phyloP scores from a whole-genome alignment of 2,113 vertebrate species.

The Istiophorus platypterus region DNA sequence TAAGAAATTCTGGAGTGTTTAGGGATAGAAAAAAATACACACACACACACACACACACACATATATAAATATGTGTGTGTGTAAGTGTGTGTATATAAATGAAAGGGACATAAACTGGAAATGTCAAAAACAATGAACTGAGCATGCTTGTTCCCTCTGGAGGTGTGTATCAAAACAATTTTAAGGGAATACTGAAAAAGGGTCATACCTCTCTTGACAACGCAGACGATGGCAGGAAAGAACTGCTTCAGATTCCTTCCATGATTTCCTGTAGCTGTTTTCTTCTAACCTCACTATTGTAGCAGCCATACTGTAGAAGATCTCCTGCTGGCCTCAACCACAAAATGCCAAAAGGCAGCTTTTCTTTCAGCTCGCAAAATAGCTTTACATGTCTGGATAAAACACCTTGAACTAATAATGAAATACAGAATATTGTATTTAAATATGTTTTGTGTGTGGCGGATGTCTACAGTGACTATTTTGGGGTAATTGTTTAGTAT shows the following conservation, averaged over 20 bases:
- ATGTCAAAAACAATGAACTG: slow-evolving; percentile 15
- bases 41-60: no score
- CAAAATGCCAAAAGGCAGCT: slow-evolving; percentile 72
- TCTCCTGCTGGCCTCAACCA: slow-evolving; percentile 72
- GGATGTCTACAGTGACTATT: slow-evolving; percentile 63
- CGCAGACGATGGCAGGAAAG: slow-evolving; percentile 65
- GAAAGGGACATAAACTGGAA: slow-evolving; percentile 36
- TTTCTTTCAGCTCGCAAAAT: slow-evolving; percentile 70
- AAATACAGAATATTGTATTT: slow-evolving; percentile 70
- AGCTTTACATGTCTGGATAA: slow-evolving; percentile 72
- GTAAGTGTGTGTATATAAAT: no score
- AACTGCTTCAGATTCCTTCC: slow-evolving; percentile 61
- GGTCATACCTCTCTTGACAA: slow-evolving; percentile 63
- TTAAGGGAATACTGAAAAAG: slow-evolving; percentile 36
- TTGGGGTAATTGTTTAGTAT: slow-evolving; percentile 61
- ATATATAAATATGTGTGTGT: no score
- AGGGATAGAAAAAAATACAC: slow-evolving; percentile 13
- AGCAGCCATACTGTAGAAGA: slow-evolving; percentile 81
- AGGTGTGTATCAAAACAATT: slow-evolving; percentile 46
- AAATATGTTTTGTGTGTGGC: slow-evolving; percentile 67
- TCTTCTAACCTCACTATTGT: slow-evolving; percentile 79
- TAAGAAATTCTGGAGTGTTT: slow-evolving; percentile 36
- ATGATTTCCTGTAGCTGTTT: slow-evolving; percentile 70
- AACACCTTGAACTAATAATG: slow-evolving; percentile 61
- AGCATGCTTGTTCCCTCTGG: slow-evolving; percentile 52